Evolutionary conservation across 2,888 invertebrate genomes (phyloP).

Genomic region (Ditylenchus weischeri): DNA sequence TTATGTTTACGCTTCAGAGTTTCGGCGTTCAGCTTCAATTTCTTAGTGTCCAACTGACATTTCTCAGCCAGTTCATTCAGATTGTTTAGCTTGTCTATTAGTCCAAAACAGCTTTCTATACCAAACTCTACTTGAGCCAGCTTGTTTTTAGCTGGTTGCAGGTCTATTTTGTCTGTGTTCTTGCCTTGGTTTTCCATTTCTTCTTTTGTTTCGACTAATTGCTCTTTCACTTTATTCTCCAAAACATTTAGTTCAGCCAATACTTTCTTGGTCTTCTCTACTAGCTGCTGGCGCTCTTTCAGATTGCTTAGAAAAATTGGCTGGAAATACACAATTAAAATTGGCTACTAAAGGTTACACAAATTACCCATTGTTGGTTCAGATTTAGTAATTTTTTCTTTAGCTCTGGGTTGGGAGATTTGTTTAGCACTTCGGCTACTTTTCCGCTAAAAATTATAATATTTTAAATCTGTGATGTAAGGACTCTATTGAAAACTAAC

Average conservation of each 20-base stretch:
- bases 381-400: constrained; percentile 75
- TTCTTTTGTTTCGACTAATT: constrained; percentile 60
- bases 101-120: constrained; percentile 37
- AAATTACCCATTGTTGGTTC: constrained; percentile 82
- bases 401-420: constrained; percentile 66
- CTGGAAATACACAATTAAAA: no score
- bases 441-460: constrained; percentile 65
- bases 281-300: constrained; percentile 66
- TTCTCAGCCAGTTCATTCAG: constrained; percentile 21
- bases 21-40: constrained; percentile 43
- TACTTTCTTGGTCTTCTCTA: constrained; percentile 39
- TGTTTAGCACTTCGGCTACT: constrained; percentile 62
- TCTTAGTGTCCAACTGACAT: constrained; percentile 47
- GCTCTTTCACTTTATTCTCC: constrained; percentile 73
- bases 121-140: constrained; percentile 32
- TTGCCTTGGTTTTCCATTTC: constrained; percentile 72
- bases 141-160: constrained; percentile 7
- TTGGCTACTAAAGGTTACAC: no score
- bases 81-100: constrained; percentile 34
- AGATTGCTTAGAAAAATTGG: constrained; percentile 83
- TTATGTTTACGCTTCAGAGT: constrained; percentile 41
- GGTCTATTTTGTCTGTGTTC: constrained; percentile 29
- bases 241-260: constrained; percentile 71
- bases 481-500: not conserved
- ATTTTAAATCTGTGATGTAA: not conserved